Conservation (phyloP, 2,888 invertebrate genomes). For the Agonopterix heracliana region DNA sequence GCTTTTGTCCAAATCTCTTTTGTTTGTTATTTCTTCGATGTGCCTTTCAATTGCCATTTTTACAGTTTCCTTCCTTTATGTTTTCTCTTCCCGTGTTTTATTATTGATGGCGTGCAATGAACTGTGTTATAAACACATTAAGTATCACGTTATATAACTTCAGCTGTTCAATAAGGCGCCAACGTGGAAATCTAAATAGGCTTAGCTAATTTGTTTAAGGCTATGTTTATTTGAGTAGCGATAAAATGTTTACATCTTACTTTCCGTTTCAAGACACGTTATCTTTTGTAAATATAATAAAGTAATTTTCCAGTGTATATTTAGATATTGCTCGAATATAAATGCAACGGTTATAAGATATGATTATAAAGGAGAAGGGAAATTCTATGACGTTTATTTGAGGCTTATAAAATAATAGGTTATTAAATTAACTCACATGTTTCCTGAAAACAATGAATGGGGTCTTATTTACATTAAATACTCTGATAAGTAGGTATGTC, state of each 20-base stretch:
- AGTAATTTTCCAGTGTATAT: no score
- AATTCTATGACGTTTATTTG: no score
- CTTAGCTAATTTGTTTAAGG: neutral
- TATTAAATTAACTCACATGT: no score
- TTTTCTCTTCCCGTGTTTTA: neutral
- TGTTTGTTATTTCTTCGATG: constrained; percentile 7
- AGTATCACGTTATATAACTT: neutral
- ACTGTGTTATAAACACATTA: neutral
- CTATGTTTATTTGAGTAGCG: neutral
- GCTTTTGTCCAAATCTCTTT: constrained; percentile 8
- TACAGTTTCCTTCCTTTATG: constrained; percentile 1
- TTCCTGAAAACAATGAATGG: no score
- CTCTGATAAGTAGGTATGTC: no score
- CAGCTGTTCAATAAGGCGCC: constrained; percentile 1
- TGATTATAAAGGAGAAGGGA: no score
- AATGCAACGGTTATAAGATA: no score
- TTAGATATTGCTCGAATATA: no score
- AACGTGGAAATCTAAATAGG: neutral
- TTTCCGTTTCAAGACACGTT: neutral
- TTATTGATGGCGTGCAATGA: neutral
- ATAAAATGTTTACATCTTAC: neutral
- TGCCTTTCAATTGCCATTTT: constrained; percentile 12
- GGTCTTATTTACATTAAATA: no score
- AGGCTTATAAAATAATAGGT: no score
- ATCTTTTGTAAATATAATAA: neutral